phyloP scores from a whole-genome alignment of 1,140 invertebrate genomes.

The Drosophila elegans region DNA sequence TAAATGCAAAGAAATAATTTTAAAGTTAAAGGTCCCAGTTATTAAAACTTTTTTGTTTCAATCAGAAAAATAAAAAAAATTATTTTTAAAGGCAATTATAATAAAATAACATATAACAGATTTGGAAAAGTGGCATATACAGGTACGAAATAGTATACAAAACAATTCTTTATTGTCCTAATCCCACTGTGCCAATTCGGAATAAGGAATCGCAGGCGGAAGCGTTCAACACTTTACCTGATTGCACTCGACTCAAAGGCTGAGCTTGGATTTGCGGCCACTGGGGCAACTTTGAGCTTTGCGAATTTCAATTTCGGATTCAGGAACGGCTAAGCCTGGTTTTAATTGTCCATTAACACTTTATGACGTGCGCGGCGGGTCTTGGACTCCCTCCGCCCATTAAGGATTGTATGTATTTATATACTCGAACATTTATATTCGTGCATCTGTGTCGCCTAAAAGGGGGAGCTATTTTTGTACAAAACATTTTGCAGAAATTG shows the following conservation, averaged over 20 bases:
- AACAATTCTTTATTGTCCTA: neutral
- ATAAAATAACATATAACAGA: too few species aligned
- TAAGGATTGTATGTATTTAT: conserved; percentile 23
- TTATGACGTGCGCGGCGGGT: conserved; percentile 24
- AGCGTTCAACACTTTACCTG: conserved; percentile 64
- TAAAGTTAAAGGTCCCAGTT: too few species aligned
- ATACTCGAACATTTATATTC: conserved; percentile 28
- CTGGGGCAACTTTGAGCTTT: conserved; percentile 22
- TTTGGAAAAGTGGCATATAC: too few species aligned
- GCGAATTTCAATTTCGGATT: conserved; percentile 34
- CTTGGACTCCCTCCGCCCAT: conserved; percentile 6
- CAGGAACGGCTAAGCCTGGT: neutral
- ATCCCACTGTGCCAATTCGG: conserved; percentile 19
- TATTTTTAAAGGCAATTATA: too few species aligned
- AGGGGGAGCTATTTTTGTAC: conserved; percentile 45
- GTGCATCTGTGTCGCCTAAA: conserved; percentile 9
- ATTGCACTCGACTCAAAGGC: conserved; percentile 60
- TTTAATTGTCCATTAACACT: conserved; percentile 67
- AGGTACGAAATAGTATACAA: too few species aligned
- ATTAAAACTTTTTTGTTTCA: too few species aligned
- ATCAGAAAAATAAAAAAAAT: too few species aligned
- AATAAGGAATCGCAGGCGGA: conserved; percentile 51
- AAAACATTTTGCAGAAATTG: conserved; percentile 53
- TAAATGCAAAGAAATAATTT: too few species aligned
- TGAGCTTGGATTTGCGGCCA: conserved; percentile 65